A percentile compares a stretch with the other conserved stretches of the same genome.
Evolutionary conservation across 2,888 invertebrate species (phyloP).

Genomic region (Tiphia femorata): DNA sequence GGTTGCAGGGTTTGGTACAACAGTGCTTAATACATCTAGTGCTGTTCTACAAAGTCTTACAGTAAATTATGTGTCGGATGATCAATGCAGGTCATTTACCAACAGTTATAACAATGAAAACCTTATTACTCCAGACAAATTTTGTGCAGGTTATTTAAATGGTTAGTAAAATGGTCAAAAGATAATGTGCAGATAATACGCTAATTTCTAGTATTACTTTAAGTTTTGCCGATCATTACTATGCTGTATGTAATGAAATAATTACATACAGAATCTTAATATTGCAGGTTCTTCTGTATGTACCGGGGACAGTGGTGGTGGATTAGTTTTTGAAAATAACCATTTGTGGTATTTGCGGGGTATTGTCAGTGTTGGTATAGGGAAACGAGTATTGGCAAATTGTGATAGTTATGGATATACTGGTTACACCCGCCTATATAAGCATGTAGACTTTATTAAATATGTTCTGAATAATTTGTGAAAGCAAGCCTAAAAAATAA

Average conservation of each 20-base stretch:
- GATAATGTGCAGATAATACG: too few relatives aligned
- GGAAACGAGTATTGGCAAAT: constrained; percentile 36
- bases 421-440: too few relatives aligned
- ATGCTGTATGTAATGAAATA: neutral
- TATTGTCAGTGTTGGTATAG: constrained; percentile 67
- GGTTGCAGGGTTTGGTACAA: constrained; percentile 65
- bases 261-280: neutral
- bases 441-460: too few relatives aligned
- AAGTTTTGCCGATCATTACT: too few relatives aligned
- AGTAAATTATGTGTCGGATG: constrained; percentile 56
- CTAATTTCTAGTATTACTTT: too few relatives aligned
- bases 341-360: constrained; percentile 68
- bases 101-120: constrained; percentile 35
- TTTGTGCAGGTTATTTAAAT: constrained; percentile 66
- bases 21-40: constrained; percentile 51
- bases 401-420: constrained; percentile 63
- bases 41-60: constrained; percentile 52
- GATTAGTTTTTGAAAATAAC: constrained; percentile 62
- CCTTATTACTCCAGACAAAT: constrained; percentile 62
- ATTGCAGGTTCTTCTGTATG: constrained; percentile 67
- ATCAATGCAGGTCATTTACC: constrained; percentile 47
- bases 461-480: too few relatives aligned
- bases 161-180: constrained; percentile 51
- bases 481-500: too few relatives aligned
- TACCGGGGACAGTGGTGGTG: constrained; percentile 70